These are phyloP conservation scores for Noctua janthina DNA, from an alignment of 2,888 invertebrate species.

Conservation along the genomic window DNA sequence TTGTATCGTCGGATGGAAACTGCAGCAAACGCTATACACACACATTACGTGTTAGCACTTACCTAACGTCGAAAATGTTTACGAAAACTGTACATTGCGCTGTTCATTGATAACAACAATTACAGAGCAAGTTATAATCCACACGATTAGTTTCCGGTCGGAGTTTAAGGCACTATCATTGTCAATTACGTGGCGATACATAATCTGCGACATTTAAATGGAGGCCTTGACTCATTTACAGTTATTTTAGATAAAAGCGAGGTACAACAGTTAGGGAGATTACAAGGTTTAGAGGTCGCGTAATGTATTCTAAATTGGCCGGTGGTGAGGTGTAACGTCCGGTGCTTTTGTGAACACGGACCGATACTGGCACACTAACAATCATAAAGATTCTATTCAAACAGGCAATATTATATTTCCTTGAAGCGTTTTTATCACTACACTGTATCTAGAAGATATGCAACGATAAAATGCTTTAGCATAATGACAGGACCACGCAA, in stretches of 20 bases:
- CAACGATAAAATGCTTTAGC: conserved; percentile 35
- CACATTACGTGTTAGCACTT: conserved; percentile 61
- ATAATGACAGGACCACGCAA: conserved; percentile 33
- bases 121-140: conserved; percentile 54
- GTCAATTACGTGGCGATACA: conserved; percentile 29
- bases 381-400: conserved; percentile 22
- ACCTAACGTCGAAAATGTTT: conserved; percentile 71
- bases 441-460: conserved; percentile 40
- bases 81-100: conserved; percentile 66
- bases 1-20: conserved; percentile 25
- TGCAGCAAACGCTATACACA: conserved; percentile 40
- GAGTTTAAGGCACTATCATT: conserved; percentile 37
- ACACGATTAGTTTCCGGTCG: conserved; percentile 65
- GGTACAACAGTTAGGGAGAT: conserved; percentile 48
- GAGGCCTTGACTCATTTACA: conserved; percentile 55
- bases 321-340: conserved; percentile 29
- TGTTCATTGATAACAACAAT: conserved; percentile 67
- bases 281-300: conserved; percentile 55
- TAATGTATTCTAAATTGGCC: conserved; percentile 56
- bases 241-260: conserved; percentile 58
- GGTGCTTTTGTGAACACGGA: neutral
- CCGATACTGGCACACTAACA: neutral
- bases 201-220: conserved; percentile 41
- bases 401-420: conserved; percentile 38
- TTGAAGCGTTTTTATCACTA: conserved; percentile 44